These are phyloP conservation scores for Cassiopea andromeda DNA, from an alignment of 30 jellyfish, hydroid and myxozoan species.

Conservation along the genomic window DNA sequence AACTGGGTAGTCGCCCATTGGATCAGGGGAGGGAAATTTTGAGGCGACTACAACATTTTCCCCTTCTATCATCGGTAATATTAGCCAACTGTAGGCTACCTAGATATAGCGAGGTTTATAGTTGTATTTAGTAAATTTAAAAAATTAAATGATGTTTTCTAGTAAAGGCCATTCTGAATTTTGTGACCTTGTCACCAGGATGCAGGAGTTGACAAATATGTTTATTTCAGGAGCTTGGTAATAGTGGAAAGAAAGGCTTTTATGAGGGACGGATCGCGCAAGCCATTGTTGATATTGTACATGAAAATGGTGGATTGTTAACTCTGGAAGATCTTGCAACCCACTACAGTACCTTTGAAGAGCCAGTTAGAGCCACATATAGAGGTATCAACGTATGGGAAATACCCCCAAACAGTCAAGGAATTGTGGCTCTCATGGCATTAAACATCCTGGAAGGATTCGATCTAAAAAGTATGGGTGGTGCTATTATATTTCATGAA, in stretches of 20 bases:
- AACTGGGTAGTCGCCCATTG: too few species aligned
- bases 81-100: too few species aligned
- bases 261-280: constrained; percentile 86
- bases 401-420: constrained; percentile 97
- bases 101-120: too few species aligned
- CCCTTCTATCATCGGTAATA: too few species aligned
- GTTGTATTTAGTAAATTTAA: too few species aligned
- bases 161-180: too few species aligned
- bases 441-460: constrained; percentile 80
- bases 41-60: too few species aligned
- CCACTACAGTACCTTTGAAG: constrained; percentile 79
- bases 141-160: too few species aligned
- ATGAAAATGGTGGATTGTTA: constrained; percentile 80
- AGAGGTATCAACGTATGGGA: constrained; percentile 89
- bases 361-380: constrained; percentile 75
- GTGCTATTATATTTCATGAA: background rate
- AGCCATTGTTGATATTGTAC: constrained; percentile 83
- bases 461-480: constrained; percentile 55
- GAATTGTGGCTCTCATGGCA: constrained; percentile 92
- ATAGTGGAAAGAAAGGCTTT: constrained; percentile 81
- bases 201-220: background rate
- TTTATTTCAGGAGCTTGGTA: constrained; percentile 69
- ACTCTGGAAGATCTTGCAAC: constrained; percentile 71
- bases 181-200: background rate
- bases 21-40: too few species aligned